phyloP scores from a whole-genome alignment of 2,888 invertebrate species.

The Pseudococcus longispinus region DNA sequence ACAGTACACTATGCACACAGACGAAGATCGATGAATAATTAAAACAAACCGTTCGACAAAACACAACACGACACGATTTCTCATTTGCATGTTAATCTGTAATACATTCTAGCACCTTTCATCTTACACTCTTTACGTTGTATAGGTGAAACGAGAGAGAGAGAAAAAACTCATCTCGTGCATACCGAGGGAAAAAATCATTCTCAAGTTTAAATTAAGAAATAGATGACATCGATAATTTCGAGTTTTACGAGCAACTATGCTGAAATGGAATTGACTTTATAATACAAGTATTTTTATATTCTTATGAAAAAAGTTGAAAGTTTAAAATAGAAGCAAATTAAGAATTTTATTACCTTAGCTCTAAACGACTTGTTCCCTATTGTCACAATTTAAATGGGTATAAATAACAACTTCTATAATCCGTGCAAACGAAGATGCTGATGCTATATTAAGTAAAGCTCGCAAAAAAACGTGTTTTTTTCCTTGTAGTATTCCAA shows the following conservation, averaged over 20 bases:
- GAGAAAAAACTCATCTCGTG: slow-evolving; percentile 1
- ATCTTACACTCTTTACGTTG: neutral
- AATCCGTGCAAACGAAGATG: slow-evolving; percentile 19
- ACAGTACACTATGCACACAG: neutral
- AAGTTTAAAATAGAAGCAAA: slow-evolving; percentile 31
- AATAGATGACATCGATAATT: slow-evolving; percentile 27
- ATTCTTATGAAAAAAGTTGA: slow-evolving; percentile 39
- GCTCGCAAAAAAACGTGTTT: neutral
- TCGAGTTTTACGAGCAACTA: slow-evolving; percentile 19
- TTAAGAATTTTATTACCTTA: slow-evolving; percentile 39
- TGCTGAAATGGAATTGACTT: slow-evolving; percentile 2
- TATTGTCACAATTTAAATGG: slow-evolving; percentile 43
- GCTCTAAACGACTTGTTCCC: slow-evolving; percentile 43
- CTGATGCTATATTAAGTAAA: neutral
- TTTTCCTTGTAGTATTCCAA: neutral
- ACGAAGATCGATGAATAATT: slow-evolving; percentile 11
- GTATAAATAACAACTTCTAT: slow-evolving; percentile 42
- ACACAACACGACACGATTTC: neutral
- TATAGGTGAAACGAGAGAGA: neutral
- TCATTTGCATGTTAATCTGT: neutral
- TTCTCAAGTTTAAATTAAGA: slow-evolving; percentile 23
- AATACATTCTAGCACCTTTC: neutral
- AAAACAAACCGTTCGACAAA: slow-evolving; percentile 6
- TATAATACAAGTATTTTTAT: slow-evolving; percentile 25
- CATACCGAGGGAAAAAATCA: slow-evolving; percentile 1